Evolutionary conservation across 2,888 invertebrate genomes (phyloP), one percentile per base, ranked within the genome.

Genomic region (Opisthograptis luteolata): DNA sequence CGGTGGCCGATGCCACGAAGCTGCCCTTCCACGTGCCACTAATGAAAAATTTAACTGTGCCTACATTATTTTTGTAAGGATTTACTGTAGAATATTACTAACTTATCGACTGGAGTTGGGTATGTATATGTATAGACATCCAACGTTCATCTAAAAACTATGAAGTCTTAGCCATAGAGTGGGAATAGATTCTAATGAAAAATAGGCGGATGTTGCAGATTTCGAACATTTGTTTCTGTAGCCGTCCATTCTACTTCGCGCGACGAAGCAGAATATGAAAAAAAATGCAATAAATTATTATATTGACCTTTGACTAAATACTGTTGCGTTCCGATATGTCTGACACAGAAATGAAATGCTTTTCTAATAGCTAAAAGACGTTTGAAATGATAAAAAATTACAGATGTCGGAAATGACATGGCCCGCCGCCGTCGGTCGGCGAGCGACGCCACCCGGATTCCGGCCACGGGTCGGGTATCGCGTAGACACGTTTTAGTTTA

Each of bases 401-500:
- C 68, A 73, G 59, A 70, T 70, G 73, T 75, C 67, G 66, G 74
- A 70, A 71, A 71, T 67, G 70, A 66, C 66, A 63, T 57, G 60
- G 60, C 64, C 19, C 45, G n/a, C n/a, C 27, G 56, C 64, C 68
- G 73, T 68, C 64, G 68, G 73, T 68, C 64, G 68, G 55, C 62
- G 60, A 63, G 54, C 61, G 62, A 44, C 58, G 66, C 73, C 64
- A 70, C 69, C 73, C 55, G 69, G 69, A 71, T 71, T 72, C 70
- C 71, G 64, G 61, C 69, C 79, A 62, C 73, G 64, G 69, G 64
- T 72, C 75, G 70, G 73, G 67, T 75, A 74, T 68, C 73, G 67
- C 56, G 40, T 31, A 65, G 60, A 68, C 65, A 64, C 69, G 72
- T 70, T 72, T 67, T 68, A 70, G 84, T 84, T 85, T 84, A 84